Conservation (phyloP, 2,888 invertebrate genomes). For the Gisinianus flammeolus region DNA sequence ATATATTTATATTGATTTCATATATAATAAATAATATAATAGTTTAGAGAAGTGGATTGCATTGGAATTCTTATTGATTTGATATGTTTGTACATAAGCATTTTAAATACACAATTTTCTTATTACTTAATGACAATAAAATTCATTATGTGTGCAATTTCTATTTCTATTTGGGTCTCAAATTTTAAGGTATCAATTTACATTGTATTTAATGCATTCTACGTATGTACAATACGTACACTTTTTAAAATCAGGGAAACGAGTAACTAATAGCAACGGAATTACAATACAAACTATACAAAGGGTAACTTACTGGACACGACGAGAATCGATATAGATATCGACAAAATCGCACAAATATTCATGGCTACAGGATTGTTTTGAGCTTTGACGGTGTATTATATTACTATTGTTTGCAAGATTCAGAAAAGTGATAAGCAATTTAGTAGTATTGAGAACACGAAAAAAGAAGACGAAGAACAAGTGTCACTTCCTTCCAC, state of each 20-base stretch:
- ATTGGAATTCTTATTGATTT: too few species aligned
- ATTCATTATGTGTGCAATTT: too few species aligned
- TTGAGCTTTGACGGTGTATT: background rate
- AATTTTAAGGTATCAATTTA: too few species aligned
- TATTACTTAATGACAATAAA: too few species aligned
- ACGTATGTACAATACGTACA: background rate
- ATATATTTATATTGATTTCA: background rate
- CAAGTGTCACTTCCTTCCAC: background rate
- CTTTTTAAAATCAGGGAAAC: background rate
- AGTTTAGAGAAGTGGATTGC: too few species aligned
- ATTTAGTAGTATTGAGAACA: background rate
- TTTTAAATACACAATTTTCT: too few species aligned
- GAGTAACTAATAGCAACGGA: background rate
- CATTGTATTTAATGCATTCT: too few species aligned
- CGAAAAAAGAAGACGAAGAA: background rate
- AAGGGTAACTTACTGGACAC: background rate
- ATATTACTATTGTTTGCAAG: background rate
- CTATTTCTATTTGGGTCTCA: too few species aligned
- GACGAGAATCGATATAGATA: background rate
- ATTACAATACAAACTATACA: background rate
- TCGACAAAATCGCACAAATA: background rate
- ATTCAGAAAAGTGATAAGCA: background rate
- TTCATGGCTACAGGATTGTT: constrained; percentile 1
- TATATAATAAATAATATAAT: too few species aligned
- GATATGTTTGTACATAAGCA: too few species aligned